These are phyloP conservation scores for Epistrophe grossulariae DNA, from an alignment of 2,888 invertebrate species.

Conservation along the genomic window DNA sequence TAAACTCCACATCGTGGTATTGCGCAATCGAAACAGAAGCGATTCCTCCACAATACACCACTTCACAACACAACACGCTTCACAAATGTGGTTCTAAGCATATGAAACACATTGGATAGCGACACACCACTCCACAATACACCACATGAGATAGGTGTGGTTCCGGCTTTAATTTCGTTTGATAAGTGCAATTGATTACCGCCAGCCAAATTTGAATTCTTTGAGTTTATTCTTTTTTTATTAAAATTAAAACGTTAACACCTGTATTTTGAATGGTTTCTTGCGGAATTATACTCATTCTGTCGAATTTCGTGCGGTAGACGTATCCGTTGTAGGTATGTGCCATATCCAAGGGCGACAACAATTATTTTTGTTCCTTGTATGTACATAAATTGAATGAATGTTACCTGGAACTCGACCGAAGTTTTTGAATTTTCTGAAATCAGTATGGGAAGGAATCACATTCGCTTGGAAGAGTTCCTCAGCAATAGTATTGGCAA, in stretches of 20 bases:
- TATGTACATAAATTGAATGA: neutral
- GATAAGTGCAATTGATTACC: too few species aligned
- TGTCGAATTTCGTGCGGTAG: slow-evolving; percentile 91
- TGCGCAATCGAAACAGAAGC: too few species aligned
- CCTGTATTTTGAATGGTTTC: slow-evolving; percentile 90
- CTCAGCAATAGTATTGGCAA: slow-evolving; percentile 86
- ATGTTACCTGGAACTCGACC: slow-evolving; percentile 86
- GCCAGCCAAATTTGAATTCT: too few species aligned
- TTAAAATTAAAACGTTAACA: slow-evolving; percentile 88
- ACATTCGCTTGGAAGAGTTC: slow-evolving; percentile 87
- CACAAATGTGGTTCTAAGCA: too few species aligned
- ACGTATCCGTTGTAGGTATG: slow-evolving; percentile 90
- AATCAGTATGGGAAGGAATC: slow-evolving; percentile 89
- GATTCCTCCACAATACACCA: too few species aligned
- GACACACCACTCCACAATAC: too few species aligned
- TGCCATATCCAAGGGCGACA: slow-evolving; percentile 86
- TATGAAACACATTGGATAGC: too few species aligned
- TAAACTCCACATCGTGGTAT: too few species aligned
- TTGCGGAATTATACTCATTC: slow-evolving; percentile 85
- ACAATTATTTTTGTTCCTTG: neutral
- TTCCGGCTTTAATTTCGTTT: too few species aligned
- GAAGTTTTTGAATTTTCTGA: slow-evolving; percentile 87
- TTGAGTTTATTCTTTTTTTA: too few species aligned
- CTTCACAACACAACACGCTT: too few species aligned
- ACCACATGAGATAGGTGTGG: too few species aligned